Percentiles rank a stretch among this genome's conserved stretches.
Evolutionary conservation across 2,888 invertebrate species (phyloP).

Genomic region (Philereme vetulata): DNA sequence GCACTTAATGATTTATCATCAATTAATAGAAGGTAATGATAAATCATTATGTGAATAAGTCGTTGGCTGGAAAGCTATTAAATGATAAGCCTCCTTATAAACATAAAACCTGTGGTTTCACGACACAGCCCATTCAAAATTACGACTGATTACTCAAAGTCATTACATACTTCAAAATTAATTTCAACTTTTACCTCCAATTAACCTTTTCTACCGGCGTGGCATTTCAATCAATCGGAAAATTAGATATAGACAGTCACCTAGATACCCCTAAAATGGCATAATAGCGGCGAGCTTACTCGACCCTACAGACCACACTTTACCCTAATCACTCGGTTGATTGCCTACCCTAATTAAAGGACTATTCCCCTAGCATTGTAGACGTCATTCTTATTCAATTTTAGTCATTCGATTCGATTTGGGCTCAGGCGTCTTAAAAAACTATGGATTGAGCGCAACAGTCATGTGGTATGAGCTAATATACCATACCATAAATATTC

Average conservation of each 20-base stretch:
- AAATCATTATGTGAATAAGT: no score
- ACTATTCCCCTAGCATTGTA: conserved; percentile 30
- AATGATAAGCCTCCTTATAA: no score
- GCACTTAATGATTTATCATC: no score
- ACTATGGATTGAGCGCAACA: neutral
- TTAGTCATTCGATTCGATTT: conserved; percentile 18
- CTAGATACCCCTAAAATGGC: conserved; percentile 35
- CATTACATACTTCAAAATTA: neutral
- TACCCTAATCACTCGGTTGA: conserved; percentile 46
- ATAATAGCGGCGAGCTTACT: conserved; percentile 46
- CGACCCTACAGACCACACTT: conserved; percentile 44
- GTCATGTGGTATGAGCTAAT: no score
- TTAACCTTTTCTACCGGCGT: conserved; percentile 12
- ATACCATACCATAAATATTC: no score
- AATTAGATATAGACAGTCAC: conserved; percentile 33
- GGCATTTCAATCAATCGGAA: conserved; percentile 29
- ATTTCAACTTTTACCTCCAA: conserved; percentile 1
- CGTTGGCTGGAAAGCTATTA: no score
- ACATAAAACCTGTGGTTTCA: no score
- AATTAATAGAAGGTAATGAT: no score
- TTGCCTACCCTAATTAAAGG: conserved; percentile 39
- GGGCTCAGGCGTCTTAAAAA: neutral
- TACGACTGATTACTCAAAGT: neutral
- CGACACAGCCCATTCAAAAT: no score
- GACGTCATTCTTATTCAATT: conserved; percentile 33